phyloP scores from a whole-genome alignment of 2,888 invertebrate species.

The Heteromyza rotundicornis region DNA sequence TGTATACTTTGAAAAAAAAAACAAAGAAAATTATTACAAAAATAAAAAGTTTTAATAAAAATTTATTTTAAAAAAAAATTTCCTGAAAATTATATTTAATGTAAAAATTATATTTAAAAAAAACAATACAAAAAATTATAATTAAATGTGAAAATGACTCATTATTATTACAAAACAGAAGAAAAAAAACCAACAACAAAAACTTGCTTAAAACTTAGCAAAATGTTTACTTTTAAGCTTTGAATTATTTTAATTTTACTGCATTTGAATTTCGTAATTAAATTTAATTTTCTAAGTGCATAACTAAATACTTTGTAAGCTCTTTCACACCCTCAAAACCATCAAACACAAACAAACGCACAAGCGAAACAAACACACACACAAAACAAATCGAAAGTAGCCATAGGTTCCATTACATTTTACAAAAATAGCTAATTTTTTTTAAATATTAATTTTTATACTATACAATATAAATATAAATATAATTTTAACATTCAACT shows the following conservation, averaged over 20 bases:
- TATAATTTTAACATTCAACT: slow-evolving; percentile 40
- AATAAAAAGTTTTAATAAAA: background rate
- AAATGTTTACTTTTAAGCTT: slow-evolving; percentile 4
- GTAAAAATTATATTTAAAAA: slow-evolving; percentile 13
- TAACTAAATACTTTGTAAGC: slow-evolving; percentile 17
- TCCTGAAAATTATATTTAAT: background rate
- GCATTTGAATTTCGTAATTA: slow-evolving; percentile 8
- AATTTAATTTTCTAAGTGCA: slow-evolving; percentile 24
- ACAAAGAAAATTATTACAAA: no score
- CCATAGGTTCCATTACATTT: slow-evolving; percentile 21
- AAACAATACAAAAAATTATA: slow-evolving; percentile 15
- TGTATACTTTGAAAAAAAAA: slow-evolving; percentile 5
- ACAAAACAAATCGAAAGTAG: slow-evolving; percentile 33
- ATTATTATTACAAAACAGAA: slow-evolving; percentile 11
- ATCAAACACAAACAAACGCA: slow-evolving; percentile 14
- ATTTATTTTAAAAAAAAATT: slow-evolving; percentile 6
- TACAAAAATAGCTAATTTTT: background rate
- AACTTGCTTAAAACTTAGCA: background rate
- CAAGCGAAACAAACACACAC: slow-evolving; percentile 33
- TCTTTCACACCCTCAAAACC: slow-evolving; percentile 23
- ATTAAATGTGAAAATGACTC: slow-evolving; percentile 17
- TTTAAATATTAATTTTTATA: slow-evolving; percentile 25
- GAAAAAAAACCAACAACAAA: slow-evolving; percentile 3
- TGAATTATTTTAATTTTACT: background rate
- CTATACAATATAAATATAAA: no score